These are phyloP conservation scores for Lerema accius DNA, from an alignment of 1,140 invertebrate species.

Conservation along the genomic window DNA sequence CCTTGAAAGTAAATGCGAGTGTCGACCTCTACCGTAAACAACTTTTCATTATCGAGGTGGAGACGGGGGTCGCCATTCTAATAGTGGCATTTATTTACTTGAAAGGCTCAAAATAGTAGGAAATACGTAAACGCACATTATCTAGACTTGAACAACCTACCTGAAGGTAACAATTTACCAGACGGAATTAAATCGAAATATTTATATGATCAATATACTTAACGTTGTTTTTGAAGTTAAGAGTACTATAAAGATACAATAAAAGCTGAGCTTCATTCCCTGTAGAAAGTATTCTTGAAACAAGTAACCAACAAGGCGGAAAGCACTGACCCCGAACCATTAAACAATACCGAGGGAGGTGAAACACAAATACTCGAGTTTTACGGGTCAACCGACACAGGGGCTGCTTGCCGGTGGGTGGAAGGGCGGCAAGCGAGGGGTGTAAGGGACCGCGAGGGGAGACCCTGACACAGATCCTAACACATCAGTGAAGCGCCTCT, in stretches of 20 bases:
- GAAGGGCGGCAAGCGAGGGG: slow-evolving; percentile 52
- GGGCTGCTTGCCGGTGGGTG: slow-evolving; percentile 44
- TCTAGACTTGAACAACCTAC: slow-evolving; percentile 7
- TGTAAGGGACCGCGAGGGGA: slow-evolving; percentile 65
- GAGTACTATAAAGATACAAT: neutral
- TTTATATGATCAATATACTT: neutral
- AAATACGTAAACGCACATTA: slow-evolving; percentile 29
- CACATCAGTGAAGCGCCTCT: slow-evolving; percentile 66
- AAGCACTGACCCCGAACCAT: slow-evolving; percentile 61
- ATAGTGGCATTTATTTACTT: slow-evolving; percentile 37
- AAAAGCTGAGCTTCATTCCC: neutral
- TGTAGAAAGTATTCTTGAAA: slow-evolving; percentile 24
- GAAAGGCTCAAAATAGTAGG: slow-evolving; percentile 28
- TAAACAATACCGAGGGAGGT: slow-evolving; percentile 59
- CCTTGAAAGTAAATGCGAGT: slow-evolving; percentile 51
- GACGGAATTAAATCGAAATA: neutral
- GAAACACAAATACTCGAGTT: slow-evolving; percentile 69
- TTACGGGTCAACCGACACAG: slow-evolving; percentile 61
- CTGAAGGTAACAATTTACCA: neutral
- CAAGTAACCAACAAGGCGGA: slow-evolving; percentile 42
- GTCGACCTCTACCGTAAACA: slow-evolving; percentile 52
- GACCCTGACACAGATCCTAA: slow-evolving; percentile 80
- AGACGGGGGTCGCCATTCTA: slow-evolving; percentile 50
- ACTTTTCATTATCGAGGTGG: slow-evolving; percentile 55
- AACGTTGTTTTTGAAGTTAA: neutral